Conservation (phyloP, 2,113 vertebrate species). For the Hymenochirus boettgeri region DNA sequence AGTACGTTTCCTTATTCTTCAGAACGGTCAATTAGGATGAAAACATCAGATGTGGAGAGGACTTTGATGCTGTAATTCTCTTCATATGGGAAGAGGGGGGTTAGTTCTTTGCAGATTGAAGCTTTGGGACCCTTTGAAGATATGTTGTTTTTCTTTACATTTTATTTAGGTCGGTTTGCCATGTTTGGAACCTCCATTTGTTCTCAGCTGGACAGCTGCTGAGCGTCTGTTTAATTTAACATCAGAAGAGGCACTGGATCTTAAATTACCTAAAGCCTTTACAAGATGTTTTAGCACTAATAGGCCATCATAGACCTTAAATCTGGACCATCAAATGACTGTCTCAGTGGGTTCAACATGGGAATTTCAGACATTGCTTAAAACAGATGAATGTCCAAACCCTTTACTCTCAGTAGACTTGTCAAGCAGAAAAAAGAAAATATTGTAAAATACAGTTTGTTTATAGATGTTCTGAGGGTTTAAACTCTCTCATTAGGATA, state of each 20-base stretch:
- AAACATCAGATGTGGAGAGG: too few relatives aligned
- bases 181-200: background rate
- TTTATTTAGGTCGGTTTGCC: background rate
- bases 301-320: background rate
- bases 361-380: slow-evolving; percentile 1
- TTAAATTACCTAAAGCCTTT: background rate
- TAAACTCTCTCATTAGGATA: too few relatives aligned
- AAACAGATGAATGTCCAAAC: background rate
- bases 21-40: too few relatives aligned
- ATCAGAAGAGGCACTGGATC: background rate
- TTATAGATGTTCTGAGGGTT: too few relatives aligned
- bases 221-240: background rate
- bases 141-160: background rate
- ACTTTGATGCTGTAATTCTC: too few relatives aligned
- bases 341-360: background rate
- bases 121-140: background rate
- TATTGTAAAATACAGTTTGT: too few relatives aligned
- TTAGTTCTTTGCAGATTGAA: too few relatives aligned
- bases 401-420: background rate
- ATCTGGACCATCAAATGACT: background rate
- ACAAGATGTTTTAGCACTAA: background rate
- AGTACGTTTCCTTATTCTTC: too few relatives aligned
- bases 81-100: too few relatives aligned
- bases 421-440: too few relatives aligned
- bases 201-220: background rate